Conservation (phyloP, 2,113 vertebrate species). For the Lophotis ruficrista region DNA sequence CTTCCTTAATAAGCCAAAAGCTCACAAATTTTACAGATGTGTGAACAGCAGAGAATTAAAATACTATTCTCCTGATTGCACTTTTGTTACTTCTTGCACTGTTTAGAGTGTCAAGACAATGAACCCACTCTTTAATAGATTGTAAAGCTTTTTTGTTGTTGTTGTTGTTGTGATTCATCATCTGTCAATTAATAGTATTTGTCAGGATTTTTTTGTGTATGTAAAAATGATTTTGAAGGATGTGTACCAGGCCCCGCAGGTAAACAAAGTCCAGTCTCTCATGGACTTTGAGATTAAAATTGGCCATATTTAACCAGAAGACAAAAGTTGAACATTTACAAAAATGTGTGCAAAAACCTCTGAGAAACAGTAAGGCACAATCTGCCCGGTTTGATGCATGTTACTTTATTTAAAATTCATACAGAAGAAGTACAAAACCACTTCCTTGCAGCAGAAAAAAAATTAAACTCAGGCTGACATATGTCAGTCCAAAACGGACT, state of each 20-base stretch:
- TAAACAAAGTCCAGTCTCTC: background rate
- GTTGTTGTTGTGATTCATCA: background rate
- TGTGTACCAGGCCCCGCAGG: background rate
- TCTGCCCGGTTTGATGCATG: background rate
- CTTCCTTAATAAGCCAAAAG: background rate
- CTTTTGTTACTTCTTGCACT: background rate
- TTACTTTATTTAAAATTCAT: background rate
- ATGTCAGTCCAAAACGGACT: background rate
- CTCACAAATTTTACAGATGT: background rate
- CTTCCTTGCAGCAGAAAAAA: background rate
- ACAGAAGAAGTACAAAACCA: background rate
- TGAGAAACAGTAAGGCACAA: background rate
- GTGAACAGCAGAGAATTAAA: background rate
- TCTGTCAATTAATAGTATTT: background rate
- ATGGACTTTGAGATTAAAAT: background rate
- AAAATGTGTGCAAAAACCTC: background rate
- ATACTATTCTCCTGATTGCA: background rate
- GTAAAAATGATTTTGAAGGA: background rate
- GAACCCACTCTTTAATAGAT: background rate
- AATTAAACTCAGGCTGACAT: background rate
- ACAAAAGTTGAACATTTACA: background rate
- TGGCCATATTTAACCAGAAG: background rate
- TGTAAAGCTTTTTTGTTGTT: background rate
- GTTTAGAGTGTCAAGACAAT: background rate
- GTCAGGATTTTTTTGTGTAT: background rate